These are phyloP conservation scores for Haplotaxodon microlepis DNA, from an alignment of 2,113 vertebrate species.

Conservation along the genomic window DNA sequence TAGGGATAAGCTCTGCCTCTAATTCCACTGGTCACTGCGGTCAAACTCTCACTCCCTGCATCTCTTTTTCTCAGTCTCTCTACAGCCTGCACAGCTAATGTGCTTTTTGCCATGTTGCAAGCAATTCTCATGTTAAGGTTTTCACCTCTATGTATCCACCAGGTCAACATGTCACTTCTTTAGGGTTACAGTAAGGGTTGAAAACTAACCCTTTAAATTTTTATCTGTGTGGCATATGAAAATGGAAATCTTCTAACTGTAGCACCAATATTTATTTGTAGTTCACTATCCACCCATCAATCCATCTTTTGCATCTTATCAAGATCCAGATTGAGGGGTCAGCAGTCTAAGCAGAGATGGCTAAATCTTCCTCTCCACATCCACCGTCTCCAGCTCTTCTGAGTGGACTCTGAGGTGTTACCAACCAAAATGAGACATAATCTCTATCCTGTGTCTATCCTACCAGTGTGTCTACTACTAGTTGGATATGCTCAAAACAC, in stretches of 20 bases:
- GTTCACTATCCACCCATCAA: not conserved
- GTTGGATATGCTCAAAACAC: not conserved
- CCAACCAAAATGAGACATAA: not conserved
- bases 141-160: not conserved
- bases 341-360: not conserved
- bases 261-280: not conserved
- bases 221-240: not conserved
- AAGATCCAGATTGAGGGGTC: not conserved
- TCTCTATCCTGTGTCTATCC: not conserved
- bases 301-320: not conserved
- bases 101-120: not conserved
- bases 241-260: not conserved
- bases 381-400: not conserved
- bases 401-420: not conserved
- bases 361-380: not conserved
- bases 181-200: not conserved
- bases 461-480: not conserved
- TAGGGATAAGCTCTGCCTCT: constrained; percentile 54
- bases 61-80: not conserved
- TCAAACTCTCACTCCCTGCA: not conserved
- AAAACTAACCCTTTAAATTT: not conserved
- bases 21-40: constrained; percentile 54
- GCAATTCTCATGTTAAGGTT: not conserved
- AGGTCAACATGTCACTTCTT: not conserved
- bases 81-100: not conserved